Base-by-base conservation (phyloP, 2,113 vertebrate species). In the Carlito syrichta region DNA sequence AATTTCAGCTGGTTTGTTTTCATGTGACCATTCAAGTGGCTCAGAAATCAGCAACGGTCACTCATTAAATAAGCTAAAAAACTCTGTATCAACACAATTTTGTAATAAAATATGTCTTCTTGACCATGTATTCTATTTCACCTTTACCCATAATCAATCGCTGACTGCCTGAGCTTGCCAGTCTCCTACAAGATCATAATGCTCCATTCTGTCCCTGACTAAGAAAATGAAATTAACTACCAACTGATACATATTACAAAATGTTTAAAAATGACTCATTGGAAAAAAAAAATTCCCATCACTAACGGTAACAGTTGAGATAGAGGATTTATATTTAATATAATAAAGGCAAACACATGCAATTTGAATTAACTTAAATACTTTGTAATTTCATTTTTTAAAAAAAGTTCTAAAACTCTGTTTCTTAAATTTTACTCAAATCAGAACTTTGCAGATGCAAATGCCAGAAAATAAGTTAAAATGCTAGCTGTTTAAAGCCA, bases 171-270 rank as follows among this genome's bases (percentile, higher is more conserved):
- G 54, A 11, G 20, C 22, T 19, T 68, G 13, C 32, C 50, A 78
- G 52, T 89, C 74, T 81, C 62, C 32, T 40, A 48, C 22, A 56
- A 43, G 40, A 92, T 66, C 20, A 52, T 13, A 43, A 87, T 30
- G 40, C 2, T 74, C 35, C 78, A 68, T 50, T 58, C 50, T 56
- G 2, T 69, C 56, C 48, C 89, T 66, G 23, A 94, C 11, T 86
- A 79, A 50, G 58, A 95, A 84, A 87, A 87, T 91, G 9, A 62
- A 96, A 91, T 88, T 63, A 73, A 86, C 63, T 79, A 50, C 35
- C 38, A 84, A 45, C 11, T 63, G 25, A 48, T 1, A 74, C 58
- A 48, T 11, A 25, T 91, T 86, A 86, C 84, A 73, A 96, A 96
- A 82, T 76, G 13, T 74, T 52, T 86, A 74, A 85, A 86, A 95